These are phyloP conservation scores for Lottia scabra DNA, from an alignment of 2,888 invertebrate species.

Conservation along the genomic window DNA sequence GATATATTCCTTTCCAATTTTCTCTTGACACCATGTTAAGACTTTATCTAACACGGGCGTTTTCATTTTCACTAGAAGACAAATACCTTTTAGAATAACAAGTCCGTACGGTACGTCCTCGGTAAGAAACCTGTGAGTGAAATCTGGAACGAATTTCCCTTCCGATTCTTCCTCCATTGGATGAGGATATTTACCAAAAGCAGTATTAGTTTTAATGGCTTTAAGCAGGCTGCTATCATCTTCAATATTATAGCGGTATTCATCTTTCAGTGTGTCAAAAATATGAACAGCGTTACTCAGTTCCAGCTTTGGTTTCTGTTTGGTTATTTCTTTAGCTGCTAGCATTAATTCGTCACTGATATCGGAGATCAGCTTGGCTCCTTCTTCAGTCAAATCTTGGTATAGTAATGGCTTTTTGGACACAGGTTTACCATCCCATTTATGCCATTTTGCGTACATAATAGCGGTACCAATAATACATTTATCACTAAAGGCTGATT, in stretches of 20 bases:
- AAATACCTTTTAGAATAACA: slow-evolving; percentile 52
- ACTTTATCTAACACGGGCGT: slow-evolving; percentile 46
- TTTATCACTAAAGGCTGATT: slow-evolving; percentile 26
- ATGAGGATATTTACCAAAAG: slow-evolving; percentile 33
- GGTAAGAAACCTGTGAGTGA: slow-evolving; percentile 39
- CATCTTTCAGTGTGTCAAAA: slow-evolving; percentile 27
- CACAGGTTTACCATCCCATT: slow-evolving; percentile 36
- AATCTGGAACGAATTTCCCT: slow-evolving; percentile 33
- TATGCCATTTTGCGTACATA: slow-evolving; percentile 35
- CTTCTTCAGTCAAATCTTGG: slow-evolving; percentile 31
- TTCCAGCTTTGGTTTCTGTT: slow-evolving; percentile 27
- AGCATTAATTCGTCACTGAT: slow-evolving; percentile 29
- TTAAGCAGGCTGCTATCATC: slow-evolving; percentile 28
- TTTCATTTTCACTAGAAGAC: slow-evolving; percentile 38
- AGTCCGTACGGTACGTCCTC: slow-evolving; percentile 56
- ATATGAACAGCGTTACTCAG: slow-evolving; percentile 22
- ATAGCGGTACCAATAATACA: slow-evolving; percentile 33
- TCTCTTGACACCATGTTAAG: slow-evolving; percentile 52
- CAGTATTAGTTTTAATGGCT: slow-evolving; percentile 34
- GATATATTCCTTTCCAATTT: slow-evolving; percentile 51
- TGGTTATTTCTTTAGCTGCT: slow-evolving; percentile 25
- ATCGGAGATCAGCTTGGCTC: slow-evolving; percentile 25
- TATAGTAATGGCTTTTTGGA: slow-evolving; percentile 38
- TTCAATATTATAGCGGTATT: slow-evolving; percentile 29
- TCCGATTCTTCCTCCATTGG: slow-evolving; percentile 28